Percentiles rank a stretch among this genome's conserved stretches.
Evolutionary conservation across 2,888 invertebrate species (phyloP).

Genomic region (Oscheius sp.): DNA sequence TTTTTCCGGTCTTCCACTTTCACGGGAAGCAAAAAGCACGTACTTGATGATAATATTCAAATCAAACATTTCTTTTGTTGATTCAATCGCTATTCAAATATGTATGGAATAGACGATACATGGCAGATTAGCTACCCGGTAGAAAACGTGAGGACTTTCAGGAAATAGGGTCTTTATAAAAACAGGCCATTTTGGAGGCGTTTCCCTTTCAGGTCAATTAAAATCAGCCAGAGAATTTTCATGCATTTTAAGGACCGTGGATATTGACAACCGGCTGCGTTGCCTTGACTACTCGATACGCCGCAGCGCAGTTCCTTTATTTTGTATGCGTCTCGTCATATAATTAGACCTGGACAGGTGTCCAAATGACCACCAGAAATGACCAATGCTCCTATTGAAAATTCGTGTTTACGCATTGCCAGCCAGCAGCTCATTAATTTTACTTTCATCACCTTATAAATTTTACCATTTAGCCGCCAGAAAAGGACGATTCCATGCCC

Average conservation of each 20-base stretch:
- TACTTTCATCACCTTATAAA: not conserved
- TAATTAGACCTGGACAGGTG: conserved; percentile 31
- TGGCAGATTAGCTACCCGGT: too few species aligned
- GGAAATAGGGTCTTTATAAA: too few species aligned
- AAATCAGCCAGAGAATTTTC: not conserved
- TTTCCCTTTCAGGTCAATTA: conserved; percentile 5
- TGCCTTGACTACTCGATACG: too few species aligned
- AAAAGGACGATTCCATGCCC: conserved; percentile 51
- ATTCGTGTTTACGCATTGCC: conserved; percentile 18
- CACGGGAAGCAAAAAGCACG: too few species aligned
- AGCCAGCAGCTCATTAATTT: not conserved
- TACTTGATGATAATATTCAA: too few species aligned
- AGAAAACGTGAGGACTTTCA: too few species aligned
- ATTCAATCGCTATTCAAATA: too few species aligned
- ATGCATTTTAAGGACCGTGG: conserved; percentile 7
- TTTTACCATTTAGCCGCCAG: conserved; percentile 47
- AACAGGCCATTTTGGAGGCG: conserved; percentile 5
- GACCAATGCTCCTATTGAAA: conserved; percentile 17
- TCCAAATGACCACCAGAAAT: conserved; percentile 24
- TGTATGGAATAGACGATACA: too few species aligned
- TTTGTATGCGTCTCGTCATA: conserved; percentile 9
- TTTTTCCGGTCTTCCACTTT: not conserved
- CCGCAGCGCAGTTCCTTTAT: conserved; percentile 2
- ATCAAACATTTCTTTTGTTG: too few species aligned
- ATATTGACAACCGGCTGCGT: conserved; percentile 25